Evolutionary conservation across 2,797 vertebrate genomes (phyloP), one percentile per base, ranked within the genome.

Genomic region (Lithobates pipiens): DNA sequence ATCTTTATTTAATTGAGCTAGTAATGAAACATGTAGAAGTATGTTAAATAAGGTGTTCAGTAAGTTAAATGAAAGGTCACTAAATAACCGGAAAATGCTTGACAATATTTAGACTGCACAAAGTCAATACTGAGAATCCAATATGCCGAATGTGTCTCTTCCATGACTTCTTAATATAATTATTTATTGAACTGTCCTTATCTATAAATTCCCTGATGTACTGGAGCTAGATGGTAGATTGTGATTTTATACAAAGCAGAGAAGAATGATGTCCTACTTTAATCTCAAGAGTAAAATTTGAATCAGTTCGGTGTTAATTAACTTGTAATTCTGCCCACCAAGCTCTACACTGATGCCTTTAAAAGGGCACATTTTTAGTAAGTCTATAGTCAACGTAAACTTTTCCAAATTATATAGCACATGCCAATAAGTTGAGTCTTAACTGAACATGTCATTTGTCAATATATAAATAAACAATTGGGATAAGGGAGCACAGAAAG

Each of bases 61-160:
- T 80, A 79, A 87, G 85, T 61, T 83, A 75, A 74, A 79, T 83
- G 63, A 87, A 86, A 87, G 81, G 80, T 87, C 70, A 83, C 69
- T 83, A 70, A 78, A 74, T 79, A 75, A 70, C 29, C 75, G 67
- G 46, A 69, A 83, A 77, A 86, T 50, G 77, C 44, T 36, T 83
- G 61, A 77, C 76, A 42, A 46, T 71, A 77, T 83, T 79, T 87
- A 80, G 46, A 79, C 76, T 75, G 63, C 23, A 54, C 70, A 61
- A 39, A 86, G 61, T 79, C 85, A 79, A 83, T 83, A 83, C 29
- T 77, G 67, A 68, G 15, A 77, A 86, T 83, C 44, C 32, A 77
- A 39, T 83, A 79, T 76, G 72, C 63, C 39, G 29, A 81, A 81
- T 79, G 72, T 87, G 85, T 80, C 72, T 74, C 61, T 78, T 61